A percentile compares a stretch with the other conserved stretches of the same genome.
These are phyloP conservation scores for Platyrinchus mystaceus DNA, from an alignment of 2,797 vertebrate species.

Conservation along the genomic window DNA sequence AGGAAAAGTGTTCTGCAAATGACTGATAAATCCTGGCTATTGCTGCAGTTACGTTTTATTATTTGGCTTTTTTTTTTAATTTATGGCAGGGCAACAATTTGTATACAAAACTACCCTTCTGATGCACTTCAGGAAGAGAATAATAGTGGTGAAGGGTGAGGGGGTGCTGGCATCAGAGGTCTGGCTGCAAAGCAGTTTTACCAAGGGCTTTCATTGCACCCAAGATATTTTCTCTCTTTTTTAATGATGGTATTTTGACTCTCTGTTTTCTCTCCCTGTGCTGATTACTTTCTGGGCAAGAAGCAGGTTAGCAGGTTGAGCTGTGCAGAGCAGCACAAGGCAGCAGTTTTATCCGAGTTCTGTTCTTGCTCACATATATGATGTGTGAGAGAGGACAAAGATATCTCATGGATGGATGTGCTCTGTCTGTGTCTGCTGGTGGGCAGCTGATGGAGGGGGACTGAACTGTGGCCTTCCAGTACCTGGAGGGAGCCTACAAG, in stretches of 20 bases:
- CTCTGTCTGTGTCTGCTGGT: neutral
- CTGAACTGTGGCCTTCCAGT: neutral
- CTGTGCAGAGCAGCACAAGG: neutral
- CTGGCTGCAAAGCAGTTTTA: neutral
- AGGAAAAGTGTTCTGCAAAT: slow-evolving; percentile 50
- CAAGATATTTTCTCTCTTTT: neutral
- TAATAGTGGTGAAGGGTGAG: neutral
- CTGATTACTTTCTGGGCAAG: neutral
- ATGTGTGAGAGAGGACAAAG: accelerated
- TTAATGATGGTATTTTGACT: neutral
- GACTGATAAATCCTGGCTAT: slow-evolving; percentile 58
- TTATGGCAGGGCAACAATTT: slow-evolving; percentile 25
- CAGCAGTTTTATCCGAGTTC: neutral
- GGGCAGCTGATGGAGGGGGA: neutral
- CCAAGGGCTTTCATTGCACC: neutral
- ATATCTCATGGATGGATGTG: neutral
- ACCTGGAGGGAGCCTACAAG: neutral
- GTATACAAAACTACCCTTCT: neutral
- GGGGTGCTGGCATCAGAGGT: neutral
- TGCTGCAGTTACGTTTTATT: slow-evolving; percentile 44
- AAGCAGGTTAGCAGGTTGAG: neutral
- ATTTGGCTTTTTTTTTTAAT: slow-evolving; percentile 22
- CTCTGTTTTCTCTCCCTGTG: neutral
- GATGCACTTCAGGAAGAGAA: neutral
- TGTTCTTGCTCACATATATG: accelerated